Evolutionary conservation across 2,888 invertebrate genomes (phyloP), one percentile per base, ranked within the genome.

Genomic region (Anticlea derivata): DNA sequence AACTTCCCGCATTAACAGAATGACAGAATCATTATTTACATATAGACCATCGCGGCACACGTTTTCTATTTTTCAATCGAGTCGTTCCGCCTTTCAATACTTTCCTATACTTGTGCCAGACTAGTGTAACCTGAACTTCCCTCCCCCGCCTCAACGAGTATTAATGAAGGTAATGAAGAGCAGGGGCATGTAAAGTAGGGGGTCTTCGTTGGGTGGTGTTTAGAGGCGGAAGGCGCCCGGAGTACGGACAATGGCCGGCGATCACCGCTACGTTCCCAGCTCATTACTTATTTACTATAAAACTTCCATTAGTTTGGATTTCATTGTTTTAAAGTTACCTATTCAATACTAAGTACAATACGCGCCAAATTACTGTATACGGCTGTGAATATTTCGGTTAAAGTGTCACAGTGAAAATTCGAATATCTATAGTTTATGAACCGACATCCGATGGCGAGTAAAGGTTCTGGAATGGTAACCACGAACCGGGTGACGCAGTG

Each of bases 1-100:
- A 56, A 58, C 60, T 65, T 75, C 68, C 71, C 70, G 64, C 63
- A 63, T 58, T 63, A 66, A 68, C 65, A 62, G 17, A 48, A 62
- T 70, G 75, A 73, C 74, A 75, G 68, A 66, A 63, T 61, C 64
- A 65, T 69, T 74, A 81, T 80, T 80, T 76, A 79, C 77, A 79
- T 81, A 69, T 70, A 73, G 75, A 74, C 68, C 74, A 73, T 62
- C 60, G 68, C 61, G 66, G 67, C 68, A 76, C 73, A 78, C 77
- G 78, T 78, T 88, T 86, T 86, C 83, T 83, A 85, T 84, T 88
- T 88, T 86, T 86, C 85, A 86, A 86, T 84, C 82, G 75, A 68
- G 68, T 63, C 81, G 80, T 86, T 88, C 85, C 85, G 83, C 85
- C 82, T 87, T 86, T 88, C 85, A 75, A 83, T 87, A 86, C 82